phyloP scores from a whole-genome alignment of 2,797 vertebrate genomes.

The Leucoraja ocellata region DNA sequence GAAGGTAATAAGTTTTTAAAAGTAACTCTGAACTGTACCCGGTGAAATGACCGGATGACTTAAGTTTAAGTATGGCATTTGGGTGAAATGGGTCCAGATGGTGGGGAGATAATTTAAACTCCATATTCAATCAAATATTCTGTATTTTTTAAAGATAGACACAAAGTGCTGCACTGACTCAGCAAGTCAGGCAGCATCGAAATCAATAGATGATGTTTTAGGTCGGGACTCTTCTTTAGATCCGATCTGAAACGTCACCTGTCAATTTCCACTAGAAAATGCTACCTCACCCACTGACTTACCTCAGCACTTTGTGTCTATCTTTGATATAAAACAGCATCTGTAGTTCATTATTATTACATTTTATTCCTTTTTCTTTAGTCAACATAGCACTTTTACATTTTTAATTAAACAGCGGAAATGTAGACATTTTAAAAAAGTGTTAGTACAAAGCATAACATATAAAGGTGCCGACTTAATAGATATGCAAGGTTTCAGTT shows the following conservation, averaged over 20 bases:
- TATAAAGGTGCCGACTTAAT: neutral
- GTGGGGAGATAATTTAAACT: neutral
- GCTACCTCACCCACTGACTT: too few species aligned
- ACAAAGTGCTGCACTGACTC: too few species aligned
- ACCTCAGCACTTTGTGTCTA: too few species aligned
- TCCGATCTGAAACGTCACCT: too few species aligned
- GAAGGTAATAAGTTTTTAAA: conserved; percentile 68
- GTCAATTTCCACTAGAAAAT: too few species aligned
- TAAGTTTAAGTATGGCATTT: neutral
- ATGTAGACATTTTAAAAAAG: neutral
- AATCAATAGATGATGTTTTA: too few species aligned
- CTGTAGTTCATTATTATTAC: too few species aligned
- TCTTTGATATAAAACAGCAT: too few species aligned
- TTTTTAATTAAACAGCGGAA: conserved; percentile 1
- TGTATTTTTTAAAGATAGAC: too few species aligned
- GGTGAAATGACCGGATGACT: neutral
- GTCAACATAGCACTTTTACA: neutral
- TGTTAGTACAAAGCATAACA: neutral
- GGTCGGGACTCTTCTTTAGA: too few species aligned
- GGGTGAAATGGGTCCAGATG: neutral
- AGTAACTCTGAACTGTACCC: too few species aligned
- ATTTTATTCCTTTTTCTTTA: neutral
- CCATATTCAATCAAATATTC: neutral
- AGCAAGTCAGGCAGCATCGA: too few species aligned
- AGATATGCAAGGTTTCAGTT: neutral